Percentiles rank a stretch among this genome's conserved stretches.
These are phyloP conservation scores for Spongilla lacustris DNA, from an alignment of 37 sponge, comb jelly and placozoan species.

Conservation along the genomic window DNA sequence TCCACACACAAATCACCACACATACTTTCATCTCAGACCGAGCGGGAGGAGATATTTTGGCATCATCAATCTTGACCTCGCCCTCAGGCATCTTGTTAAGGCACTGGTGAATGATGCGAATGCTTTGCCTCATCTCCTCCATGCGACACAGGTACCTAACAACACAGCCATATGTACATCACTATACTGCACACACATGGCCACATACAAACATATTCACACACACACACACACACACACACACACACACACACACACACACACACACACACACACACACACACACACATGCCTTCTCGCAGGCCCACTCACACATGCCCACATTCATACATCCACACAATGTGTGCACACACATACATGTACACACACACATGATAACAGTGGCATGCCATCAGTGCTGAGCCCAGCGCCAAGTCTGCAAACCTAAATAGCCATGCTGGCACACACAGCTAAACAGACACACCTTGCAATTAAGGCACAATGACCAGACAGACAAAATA, in stretches of 20 bases:
- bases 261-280: not conserved
- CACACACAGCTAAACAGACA: not conserved
- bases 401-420: not conserved
- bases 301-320: not conserved
- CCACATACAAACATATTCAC: too few relatives aligned
- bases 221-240: too few relatives aligned
- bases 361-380: not conserved
- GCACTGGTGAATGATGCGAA: slow-evolving; percentile 86
- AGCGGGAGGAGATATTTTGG: slow-evolving; percentile 75
- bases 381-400: not conserved
- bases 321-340: not conserved
- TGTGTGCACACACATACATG: not conserved
- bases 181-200: too few relatives aligned
- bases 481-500: not conserved
- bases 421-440: not conserved
- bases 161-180: not conserved
- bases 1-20: not conserved
- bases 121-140: slow-evolving; percentile 93
- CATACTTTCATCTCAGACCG: slow-evolving; percentile 83
- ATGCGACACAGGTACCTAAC: slow-evolving; percentile 73
- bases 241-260: not conserved
- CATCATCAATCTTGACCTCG: slow-evolving; percentile 80
- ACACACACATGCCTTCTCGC: not conserved
- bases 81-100: slow-evolving; percentile 93
- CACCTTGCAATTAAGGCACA: not conserved